phyloP scores from a whole-genome alignment of 1,140 invertebrate genomes.

The Polyergus mexicanus region DNA sequence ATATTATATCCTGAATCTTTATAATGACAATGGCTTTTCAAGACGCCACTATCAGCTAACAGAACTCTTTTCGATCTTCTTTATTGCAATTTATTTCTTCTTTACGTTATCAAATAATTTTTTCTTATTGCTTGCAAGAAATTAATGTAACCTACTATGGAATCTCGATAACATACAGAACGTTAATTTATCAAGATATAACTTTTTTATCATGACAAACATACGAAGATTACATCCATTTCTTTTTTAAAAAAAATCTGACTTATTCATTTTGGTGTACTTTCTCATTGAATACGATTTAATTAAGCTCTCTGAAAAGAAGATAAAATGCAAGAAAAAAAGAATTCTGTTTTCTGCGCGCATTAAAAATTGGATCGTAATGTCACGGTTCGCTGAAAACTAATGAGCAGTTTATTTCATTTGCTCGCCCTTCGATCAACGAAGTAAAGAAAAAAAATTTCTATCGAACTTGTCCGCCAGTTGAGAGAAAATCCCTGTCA shows the following conservation, averaged over 20 bases:
- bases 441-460: slow-evolving; percentile 59
- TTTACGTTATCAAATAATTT: slow-evolving; percentile 7
- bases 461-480: slow-evolving; percentile 28
- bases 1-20: slow-evolving; percentile 38
- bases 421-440: neutral
- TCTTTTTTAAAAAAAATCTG: neutral
- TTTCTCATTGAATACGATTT: slow-evolving; percentile 12
- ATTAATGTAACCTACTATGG: neutral
- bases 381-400: slow-evolving; percentile 26
- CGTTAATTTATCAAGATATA: neutral
- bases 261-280: neutral
- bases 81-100: slow-evolving; percentile 15
- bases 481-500: neutral
- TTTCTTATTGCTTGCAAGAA: slow-evolving; percentile 14
- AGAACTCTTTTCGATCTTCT: neutral
- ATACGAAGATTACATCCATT: neutral
- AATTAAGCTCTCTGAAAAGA: neutral
- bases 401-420: slow-evolving; percentile 56
- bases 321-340: slow-evolving; percentile 12
- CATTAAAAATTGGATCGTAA: slow-evolving; percentile 59
- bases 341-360: neutral
- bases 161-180: neutral
- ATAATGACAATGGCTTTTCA: slow-evolving; percentile 33
- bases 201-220: neutral
- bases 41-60: slow-evolving; percentile 6